Evolutionary conservation across 2,888 invertebrate species (phyloP), one percentile per base, ranked within the genome.

Genomic region (Meiosimyza platycephala): DNA sequence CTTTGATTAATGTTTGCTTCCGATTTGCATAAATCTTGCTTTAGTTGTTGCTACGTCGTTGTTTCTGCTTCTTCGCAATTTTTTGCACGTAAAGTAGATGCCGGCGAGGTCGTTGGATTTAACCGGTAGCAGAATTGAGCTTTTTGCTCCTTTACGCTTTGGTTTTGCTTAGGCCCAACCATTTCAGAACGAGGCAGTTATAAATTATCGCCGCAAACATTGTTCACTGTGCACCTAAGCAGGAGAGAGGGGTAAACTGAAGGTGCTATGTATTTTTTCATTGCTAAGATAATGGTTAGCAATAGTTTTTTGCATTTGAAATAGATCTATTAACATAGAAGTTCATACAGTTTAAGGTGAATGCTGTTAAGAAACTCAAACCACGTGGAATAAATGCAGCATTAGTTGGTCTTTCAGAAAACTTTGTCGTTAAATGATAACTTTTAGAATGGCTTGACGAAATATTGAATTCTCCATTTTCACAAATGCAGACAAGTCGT

Each of bases 1-100:
- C 78, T 80, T 84, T 84, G 84, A 84, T 84, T 84, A 84, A 84
- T 84, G 84, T 82, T 84, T 81, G 81, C 82, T 84, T 84, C 85
- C 84, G 85, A 84, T 84, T 84, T 84, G 83, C 85, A 84, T 84
- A 84, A 84, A 84, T 84, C 83, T 84, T 84, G 78, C 84, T 84
- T 83, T 81, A 83, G 82, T 70, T 73, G 73, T 62, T 73, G 6
- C 51, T 22, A 40, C 16, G 40, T 57, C 52, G 54, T 33, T 60
- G 33, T 33, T 69, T 50, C 16, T 55, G 52, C 59, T 73, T 66
- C 66, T 74, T 75, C 55, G 62, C 54, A n/a, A 74, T 71, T 75
- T 77, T 76, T 70, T 74, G 40, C 68, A 64, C 72, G 72, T 71
- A 52, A 52, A n/a, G 22, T 60, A 13, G 22, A 18, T 9, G 16